Evolutionary conservation across 2,113 vertebrate genomes (phyloP), one percentile per base, ranked within the genome.

Genomic region (Coreoperca whiteheadi): DNA sequence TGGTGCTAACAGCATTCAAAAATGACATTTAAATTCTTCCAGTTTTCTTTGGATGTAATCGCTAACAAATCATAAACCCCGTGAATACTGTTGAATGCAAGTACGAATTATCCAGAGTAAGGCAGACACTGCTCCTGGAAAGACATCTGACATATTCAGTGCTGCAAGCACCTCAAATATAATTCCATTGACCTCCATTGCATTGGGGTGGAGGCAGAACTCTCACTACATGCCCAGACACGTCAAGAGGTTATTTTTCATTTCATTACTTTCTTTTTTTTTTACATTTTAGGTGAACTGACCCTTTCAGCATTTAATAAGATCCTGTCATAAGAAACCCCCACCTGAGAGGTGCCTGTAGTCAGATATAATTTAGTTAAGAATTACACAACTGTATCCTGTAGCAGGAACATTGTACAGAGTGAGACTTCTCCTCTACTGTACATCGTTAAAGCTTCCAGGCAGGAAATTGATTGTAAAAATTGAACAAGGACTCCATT

Each of bases 401-500:
- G 69, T 20, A 2, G 9, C 69, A 28, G 51, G 2, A 66, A 74
- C 34, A 37, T 2, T n/a, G 59, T 12, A 56, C 57, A 50, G 51
- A 51, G 23, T 70, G 61, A 67, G 76, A 81, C 82, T 71, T 84
- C 67, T 51, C 10, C 20, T 73, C 56, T 51, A 4, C 20, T 54
- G 23, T 50, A 16, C 70, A 41, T 71, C 68, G 60, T 80, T 81
- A 72, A 81, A 37, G 43, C 77, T 65, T 72, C 48, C 37, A 61
- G 56, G 60, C 32, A 41, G 64, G 30, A 56, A 75, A 79, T 66
- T 65, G 51, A 79, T 83, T 70, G 18, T 77, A 66, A 57, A 63
- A 72, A 82, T 16, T 77, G 34, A 87, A 74, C 85, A 21, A 1
- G 70, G 66, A 53, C 83, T 86, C 30, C 16, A 78, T 72, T 70